phyloP scores from a whole-genome alignment of 1,140 invertebrate species.

The Agrilus planipennis region DNA sequence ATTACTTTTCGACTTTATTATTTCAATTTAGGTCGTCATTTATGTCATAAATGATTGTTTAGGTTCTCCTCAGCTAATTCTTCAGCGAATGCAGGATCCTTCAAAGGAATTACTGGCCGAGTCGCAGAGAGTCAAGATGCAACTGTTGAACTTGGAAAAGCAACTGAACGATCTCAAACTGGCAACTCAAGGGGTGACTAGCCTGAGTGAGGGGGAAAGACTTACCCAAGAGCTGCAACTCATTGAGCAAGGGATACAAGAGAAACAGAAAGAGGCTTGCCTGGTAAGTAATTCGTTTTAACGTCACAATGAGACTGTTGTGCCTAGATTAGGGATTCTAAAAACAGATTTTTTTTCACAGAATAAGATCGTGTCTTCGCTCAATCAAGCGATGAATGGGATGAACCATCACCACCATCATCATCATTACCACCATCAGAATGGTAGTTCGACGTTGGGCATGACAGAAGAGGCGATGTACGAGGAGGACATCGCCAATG shows the following conservation, averaged over 20 bases:
- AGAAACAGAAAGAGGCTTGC: slow-evolving; percentile 51
- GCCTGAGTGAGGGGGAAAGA: slow-evolving; percentile 42
- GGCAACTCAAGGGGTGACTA: slow-evolving; percentile 31
- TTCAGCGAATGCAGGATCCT: slow-evolving; percentile 27
- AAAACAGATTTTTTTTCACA: slow-evolving; percentile 7
- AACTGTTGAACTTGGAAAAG: slow-evolving; percentile 49
- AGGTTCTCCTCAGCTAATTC: slow-evolving; percentile 33
- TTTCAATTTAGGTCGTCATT: no score
- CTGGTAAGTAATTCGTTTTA: slow-evolving; percentile 32
- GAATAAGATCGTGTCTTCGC: slow-evolving; percentile 30
- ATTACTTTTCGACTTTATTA: no score
- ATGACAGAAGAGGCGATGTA: slow-evolving; percentile 46
- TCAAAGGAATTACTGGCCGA: slow-evolving; percentile 40
- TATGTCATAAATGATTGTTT: no score
- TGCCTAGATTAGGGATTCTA: no score
- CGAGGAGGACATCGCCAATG: slow-evolving; percentile 53
- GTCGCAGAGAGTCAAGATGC: slow-evolving; percentile 49
- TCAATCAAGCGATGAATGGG: slow-evolving; percentile 20
- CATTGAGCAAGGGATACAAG: slow-evolving; percentile 53
- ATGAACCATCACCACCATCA: no score
- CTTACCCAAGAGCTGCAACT: slow-evolving; percentile 50
- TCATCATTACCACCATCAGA: slow-evolving; percentile 14
- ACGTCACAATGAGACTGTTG: no score
- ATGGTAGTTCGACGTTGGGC: slow-evolving; percentile 15
- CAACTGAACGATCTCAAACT: slow-evolving; percentile 55